These are phyloP conservation scores for Catharus minimus DNA, from an alignment of 2,113 vertebrate species.

Conservation along the genomic window DNA sequence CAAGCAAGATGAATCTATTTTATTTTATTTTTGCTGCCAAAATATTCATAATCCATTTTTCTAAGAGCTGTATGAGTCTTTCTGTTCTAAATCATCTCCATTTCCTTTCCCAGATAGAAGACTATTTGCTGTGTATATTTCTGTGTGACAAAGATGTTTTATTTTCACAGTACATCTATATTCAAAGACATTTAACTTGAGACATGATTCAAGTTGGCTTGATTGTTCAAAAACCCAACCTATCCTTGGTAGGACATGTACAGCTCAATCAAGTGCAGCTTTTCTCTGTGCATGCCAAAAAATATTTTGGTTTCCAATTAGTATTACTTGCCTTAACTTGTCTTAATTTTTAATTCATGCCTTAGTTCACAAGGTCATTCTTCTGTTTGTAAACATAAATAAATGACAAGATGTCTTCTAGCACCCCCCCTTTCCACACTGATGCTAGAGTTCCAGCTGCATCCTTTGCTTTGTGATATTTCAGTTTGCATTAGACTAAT, in stretches of 20 bases:
- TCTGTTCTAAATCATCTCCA: background rate
- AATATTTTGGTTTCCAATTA: background rate
- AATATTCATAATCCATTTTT: background rate
- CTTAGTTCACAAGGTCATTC: background rate
- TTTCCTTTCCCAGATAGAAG: background rate
- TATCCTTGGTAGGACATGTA: accelerated
- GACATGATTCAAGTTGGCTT: background rate
- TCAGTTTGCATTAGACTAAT: background rate
- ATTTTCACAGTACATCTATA: background rate
- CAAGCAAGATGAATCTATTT: background rate
- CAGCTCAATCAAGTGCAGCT: accelerated
- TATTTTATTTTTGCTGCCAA: background rate
- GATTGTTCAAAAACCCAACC: background rate
- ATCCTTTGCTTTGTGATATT: background rate
- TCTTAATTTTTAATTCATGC: background rate
- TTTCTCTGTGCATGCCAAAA: background rate
- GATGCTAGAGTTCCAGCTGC: background rate
- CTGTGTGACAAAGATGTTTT: background rate
- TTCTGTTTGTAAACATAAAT: background rate
- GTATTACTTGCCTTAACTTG: background rate
- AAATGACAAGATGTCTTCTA: background rate
- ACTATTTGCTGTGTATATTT: background rate
- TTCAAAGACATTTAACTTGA: background rate
- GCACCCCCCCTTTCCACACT: background rate
- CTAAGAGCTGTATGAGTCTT: background rate